Evolutionary conservation across 2,113 vertebrate genomes (phyloP).

Genomic region (Andinoacara biseriatus): DNA sequence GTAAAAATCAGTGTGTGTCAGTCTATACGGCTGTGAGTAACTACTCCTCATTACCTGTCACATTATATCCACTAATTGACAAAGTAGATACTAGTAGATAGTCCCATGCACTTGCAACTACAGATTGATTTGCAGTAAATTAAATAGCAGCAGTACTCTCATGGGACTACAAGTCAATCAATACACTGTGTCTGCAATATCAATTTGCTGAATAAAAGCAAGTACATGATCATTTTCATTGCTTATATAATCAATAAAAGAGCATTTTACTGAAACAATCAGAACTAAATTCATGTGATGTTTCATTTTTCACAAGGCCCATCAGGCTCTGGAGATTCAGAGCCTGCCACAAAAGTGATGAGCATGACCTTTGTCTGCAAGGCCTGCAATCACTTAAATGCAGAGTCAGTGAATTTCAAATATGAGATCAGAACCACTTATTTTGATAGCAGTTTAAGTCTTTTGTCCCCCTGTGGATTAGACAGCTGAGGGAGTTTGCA

Average conservation of each 20-base stretch:
- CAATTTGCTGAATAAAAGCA: conserved; percentile 19
- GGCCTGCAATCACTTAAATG: conserved; percentile 46
- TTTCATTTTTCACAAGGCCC: neutral
- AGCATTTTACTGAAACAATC: neutral
- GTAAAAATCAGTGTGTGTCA: conserved; percentile 16
- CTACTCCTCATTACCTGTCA: conserved; percentile 34
- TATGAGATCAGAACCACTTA: conserved; percentile 37
- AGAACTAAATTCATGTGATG: neutral
- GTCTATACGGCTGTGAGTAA: conserved; percentile 5
- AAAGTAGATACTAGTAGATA: neutral
- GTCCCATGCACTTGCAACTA: neutral
- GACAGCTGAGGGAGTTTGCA: conserved; percentile 9
- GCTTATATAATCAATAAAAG: conserved; percentile 20
- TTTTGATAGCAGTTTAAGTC: conserved; percentile 48
- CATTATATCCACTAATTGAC: conserved; percentile 22
- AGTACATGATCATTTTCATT: neutral
- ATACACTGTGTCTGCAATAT: conserved; percentile 29
- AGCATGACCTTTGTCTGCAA: conserved; percentile 29
- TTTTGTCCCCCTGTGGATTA: conserved; percentile 2
- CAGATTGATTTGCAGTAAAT: conserved; percentile 46
- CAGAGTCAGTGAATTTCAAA: conserved; percentile 45
- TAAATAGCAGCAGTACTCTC: neutral
- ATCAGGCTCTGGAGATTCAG: neutral
- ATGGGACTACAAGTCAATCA: conserved; percentile 24
- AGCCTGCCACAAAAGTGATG: neutral